A percentile compares a stretch with the other conserved stretches of the same genome.
Conservation (phyloP, 2,888 invertebrate genomes). For the Ornithoptera alexandrae region DNA sequence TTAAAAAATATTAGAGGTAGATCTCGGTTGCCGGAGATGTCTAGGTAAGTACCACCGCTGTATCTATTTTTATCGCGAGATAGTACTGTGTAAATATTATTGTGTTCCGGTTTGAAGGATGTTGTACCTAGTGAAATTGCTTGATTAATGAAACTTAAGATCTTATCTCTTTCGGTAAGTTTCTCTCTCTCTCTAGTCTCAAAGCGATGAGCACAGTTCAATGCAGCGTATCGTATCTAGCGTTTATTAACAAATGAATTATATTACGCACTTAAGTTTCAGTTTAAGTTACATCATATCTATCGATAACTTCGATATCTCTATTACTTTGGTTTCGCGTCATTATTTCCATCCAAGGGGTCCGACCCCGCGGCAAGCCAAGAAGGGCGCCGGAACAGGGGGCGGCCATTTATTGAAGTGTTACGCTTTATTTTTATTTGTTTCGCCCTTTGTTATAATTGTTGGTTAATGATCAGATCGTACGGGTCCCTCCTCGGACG, state of each 20-base stretch:
- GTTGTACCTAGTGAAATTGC: too few species aligned
- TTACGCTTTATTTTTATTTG: constrained; percentile 72
- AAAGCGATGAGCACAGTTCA: too few species aligned
- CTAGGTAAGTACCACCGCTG: too few species aligned
- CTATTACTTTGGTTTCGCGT: constrained; percentile 37
- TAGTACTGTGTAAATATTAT: too few species aligned
- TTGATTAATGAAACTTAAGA: too few species aligned
- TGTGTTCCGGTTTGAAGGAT: too few species aligned
- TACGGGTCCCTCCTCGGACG: constrained; percentile 11
- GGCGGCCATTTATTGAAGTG: constrained; percentile 63
- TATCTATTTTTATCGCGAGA: too few species aligned
- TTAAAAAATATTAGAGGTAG: too few species aligned
- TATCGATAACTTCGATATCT: constrained; percentile 46
- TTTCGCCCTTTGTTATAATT: constrained; percentile 64
- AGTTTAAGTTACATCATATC: constrained; percentile 38
- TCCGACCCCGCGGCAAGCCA: constrained; percentile 54
- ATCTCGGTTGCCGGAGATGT: too few species aligned
- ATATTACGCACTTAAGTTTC: constrained; percentile 33
- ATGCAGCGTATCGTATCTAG: too few species aligned
- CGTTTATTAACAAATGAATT: neutral
- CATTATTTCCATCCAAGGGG: constrained; percentile 53
- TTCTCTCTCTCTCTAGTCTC: too few species aligned
- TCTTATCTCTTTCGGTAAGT: too few species aligned
- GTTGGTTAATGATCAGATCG: constrained; percentile 59
- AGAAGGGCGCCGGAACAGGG: constrained; percentile 40